These are phyloP conservation scores for Xenopus borealis DNA, from an alignment of 2,113 vertebrate species.

Conservation along the genomic window DNA sequence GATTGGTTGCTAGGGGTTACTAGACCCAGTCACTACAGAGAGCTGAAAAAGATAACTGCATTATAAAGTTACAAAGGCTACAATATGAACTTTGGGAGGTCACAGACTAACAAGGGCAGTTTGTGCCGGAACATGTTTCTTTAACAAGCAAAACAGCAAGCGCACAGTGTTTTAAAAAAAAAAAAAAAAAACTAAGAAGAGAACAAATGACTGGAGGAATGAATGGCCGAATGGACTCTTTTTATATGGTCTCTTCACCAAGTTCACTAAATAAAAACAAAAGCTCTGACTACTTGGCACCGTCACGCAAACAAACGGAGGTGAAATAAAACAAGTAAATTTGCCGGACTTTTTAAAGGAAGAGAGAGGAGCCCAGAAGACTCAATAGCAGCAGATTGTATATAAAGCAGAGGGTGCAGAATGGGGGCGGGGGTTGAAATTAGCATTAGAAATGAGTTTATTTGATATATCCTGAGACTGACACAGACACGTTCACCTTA, in stretches of 20 bases:
- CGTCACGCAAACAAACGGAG: neutral
- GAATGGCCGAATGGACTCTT: neutral
- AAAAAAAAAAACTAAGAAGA: too few relatives aligned
- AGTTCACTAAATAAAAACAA: slow-evolving; percentile 8
- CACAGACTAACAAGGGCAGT: neutral
- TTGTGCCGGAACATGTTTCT: neutral
- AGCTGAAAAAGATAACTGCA: too few relatives aligned
- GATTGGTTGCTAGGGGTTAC: too few relatives aligned
- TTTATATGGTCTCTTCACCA: neutral
- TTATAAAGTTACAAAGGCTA: too few relatives aligned
- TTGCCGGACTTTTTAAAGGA: neutral
- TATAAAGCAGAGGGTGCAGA: slow-evolving; percentile 16
- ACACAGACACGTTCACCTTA: neutral
- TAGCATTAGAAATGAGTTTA: slow-evolving; percentile 18
- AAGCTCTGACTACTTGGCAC: slow-evolving; percentile 9
- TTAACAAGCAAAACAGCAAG: slow-evolving; percentile 4
- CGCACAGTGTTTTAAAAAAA: too few relatives aligned
- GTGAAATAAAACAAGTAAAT: neutral
- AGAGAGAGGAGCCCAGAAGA: neutral
- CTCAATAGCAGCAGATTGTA: neutral
- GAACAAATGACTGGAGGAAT: neutral
- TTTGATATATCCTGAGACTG: slow-evolving; percentile 1
- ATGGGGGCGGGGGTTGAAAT: neutral
- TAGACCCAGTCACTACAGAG: too few relatives aligned
- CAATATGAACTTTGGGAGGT: neutral